Base-by-base conservation (phyloP, 2,888 invertebrate species). In the Perizoma flavofasciatum region DNA sequence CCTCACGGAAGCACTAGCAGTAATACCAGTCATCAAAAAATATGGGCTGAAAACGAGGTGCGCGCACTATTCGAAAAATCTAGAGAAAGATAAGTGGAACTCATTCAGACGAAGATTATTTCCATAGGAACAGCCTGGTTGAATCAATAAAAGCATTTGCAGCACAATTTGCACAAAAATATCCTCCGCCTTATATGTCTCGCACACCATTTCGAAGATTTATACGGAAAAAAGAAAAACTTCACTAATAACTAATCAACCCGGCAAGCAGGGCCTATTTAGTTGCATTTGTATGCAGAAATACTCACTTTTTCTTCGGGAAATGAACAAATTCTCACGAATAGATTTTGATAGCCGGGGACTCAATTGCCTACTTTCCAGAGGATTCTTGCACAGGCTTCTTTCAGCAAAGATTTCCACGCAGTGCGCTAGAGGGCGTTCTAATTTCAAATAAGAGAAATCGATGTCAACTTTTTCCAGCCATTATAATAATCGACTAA, bases 371-470 rank as follows among this genome's bases (percentile, higher is more conserved):
- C 89, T 90, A 88, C 86, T 90, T 88, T 90, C 88, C 84, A 89
- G 89, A 88, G 88, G 92, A 90, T 88, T 92, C 92, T 92, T 91
- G 88, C 92, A 92, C 82, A 84, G 84, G 92, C 88, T 92, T 92
- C 92, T 92, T 90, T 92, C 92, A 90, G 77, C 70, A 70, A 74
- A 81, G 76, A 81, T 81, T 77, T 73, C 75, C 74, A 76, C 72
- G 72, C 70, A 72, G 50, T 81, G 78, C 83, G 82, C 75, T 73
- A 92, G 90, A 85, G 86, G 88, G 89, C 89, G 90, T 90, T 91
- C 89, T 67, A 83, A 88, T 82, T 90, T 89, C 77, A 81, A 92
- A 87, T 53, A 54, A 58, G 50, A 6, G 53, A 60, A 41, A 55
- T 65, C 52, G 59, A 62, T 58, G 10, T 46, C 6, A n/a, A 34